These are phyloP conservation scores for Embidobia sp. DNA, from an alignment of 2,888 invertebrate species.

Conservation along the genomic window DNA sequence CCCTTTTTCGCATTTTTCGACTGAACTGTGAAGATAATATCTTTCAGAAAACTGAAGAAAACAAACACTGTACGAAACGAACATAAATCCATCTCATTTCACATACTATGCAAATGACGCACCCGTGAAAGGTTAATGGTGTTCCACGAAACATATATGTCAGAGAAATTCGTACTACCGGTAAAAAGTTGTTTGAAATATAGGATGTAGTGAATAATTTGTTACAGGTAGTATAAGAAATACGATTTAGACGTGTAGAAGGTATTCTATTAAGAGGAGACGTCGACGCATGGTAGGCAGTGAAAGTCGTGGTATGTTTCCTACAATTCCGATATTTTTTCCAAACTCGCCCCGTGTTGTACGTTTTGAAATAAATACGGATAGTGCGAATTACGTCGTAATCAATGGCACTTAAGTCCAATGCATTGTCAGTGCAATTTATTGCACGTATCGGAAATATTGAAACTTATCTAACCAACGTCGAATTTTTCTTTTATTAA, in stretches of 20 bases:
- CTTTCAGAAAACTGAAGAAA: constrained; percentile 50
- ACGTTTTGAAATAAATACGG: constrained; percentile 60
- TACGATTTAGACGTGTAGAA: constrained; percentile 54
- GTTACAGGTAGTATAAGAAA: constrained; percentile 59
- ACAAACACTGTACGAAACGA: constrained; percentile 32
- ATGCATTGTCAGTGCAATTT: constrained; percentile 63
- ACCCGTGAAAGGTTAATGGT: constrained; percentile 57
- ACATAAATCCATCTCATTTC: constrained; percentile 58
- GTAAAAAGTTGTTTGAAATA: constrained; percentile 53
- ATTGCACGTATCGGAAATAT: constrained; percentile 58
- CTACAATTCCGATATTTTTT: constrained; percentile 62
- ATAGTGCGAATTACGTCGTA: constrained; percentile 61
- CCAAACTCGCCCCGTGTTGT: constrained; percentile 34
- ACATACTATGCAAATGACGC: constrained; percentile 57
- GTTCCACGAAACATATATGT: constrained; percentile 53
- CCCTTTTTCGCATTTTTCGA: constrained; percentile 27
- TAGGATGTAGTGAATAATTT: constrained; percentile 62
- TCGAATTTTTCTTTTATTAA: constrained; percentile 53
- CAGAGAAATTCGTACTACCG: constrained; percentile 58
- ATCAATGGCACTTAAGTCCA: constrained; percentile 43
- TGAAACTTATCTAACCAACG: constrained; percentile 57
- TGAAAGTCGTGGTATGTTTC: constrained; percentile 60
- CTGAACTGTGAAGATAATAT: constrained; percentile 33
- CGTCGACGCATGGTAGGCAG: constrained; percentile 64
- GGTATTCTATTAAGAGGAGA: constrained; percentile 64